Conservation (phyloP, 2,797 vertebrate genomes). For the Rhabdophis nuchalis region DNA sequence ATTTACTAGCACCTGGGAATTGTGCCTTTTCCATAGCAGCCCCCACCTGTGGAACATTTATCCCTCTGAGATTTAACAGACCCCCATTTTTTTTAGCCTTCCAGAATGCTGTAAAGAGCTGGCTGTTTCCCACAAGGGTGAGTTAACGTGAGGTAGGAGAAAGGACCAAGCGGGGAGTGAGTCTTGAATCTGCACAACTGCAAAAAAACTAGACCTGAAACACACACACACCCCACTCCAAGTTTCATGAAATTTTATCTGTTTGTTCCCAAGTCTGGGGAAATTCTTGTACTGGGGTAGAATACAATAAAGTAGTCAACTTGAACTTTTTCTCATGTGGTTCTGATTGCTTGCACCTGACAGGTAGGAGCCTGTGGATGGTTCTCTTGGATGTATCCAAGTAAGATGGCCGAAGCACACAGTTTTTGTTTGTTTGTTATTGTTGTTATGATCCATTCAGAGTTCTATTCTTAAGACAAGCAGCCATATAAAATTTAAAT, state of each 20-base stretch:
- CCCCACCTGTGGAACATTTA: background rate
- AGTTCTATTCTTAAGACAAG: background rate
- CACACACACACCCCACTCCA: accelerated
- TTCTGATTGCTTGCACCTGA: background rate
- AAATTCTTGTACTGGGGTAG: background rate
- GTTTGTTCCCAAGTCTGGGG: background rate
- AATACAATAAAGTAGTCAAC: background rate
- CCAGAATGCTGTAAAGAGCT: background rate
- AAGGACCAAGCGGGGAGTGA: background rate
- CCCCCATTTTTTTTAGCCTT: background rate
- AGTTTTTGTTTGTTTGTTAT: background rate
- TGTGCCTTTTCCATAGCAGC: background rate
- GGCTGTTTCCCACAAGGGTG: background rate
- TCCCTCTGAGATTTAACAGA: background rate
- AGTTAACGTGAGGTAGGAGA: background rate
- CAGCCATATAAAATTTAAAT: background rate
- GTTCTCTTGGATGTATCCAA: background rate
- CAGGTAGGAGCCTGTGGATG: background rate
- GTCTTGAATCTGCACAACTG: background rate
- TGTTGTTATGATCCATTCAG: background rate
- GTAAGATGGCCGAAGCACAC: background rate
- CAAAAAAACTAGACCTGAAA: background rate
- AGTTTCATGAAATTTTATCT: background rate
- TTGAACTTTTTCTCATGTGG: background rate
- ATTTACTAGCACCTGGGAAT: background rate